These are phyloP conservation scores for Antennarius maculatus DNA, from an alignment of 2,797 vertebrate species.

Conservation along the genomic window DNA sequence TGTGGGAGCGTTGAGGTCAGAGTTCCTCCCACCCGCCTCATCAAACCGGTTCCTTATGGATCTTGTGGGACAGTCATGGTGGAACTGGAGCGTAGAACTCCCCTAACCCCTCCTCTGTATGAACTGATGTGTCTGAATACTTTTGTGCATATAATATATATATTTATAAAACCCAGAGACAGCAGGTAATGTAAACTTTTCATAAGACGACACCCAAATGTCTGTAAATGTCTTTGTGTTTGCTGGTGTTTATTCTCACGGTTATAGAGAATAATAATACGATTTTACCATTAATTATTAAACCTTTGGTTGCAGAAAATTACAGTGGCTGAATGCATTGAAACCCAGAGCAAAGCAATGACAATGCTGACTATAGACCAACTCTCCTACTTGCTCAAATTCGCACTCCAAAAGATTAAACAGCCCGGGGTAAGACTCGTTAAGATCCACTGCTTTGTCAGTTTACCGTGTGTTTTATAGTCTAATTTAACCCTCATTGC, in stretches of 20 bases:
- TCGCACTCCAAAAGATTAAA: constrained; percentile 99
- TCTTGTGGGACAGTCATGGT: too few species aligned
- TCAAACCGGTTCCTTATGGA: too few species aligned
- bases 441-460: not conserved
- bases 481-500: not conserved
- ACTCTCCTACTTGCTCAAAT: constrained; percentile 98
- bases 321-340: constrained; percentile 98
- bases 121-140: too few species aligned
- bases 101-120: too few species aligned
- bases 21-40: too few species aligned
- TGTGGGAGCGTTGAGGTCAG: too few species aligned
- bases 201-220: not conserved
- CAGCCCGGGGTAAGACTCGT: constrained; percentile 93
- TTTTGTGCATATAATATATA: too few species aligned
- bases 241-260: constrained; percentile 9
- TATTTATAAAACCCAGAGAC: constrained; percentile 2
- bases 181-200: constrained; percentile 7
- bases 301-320: constrained; percentile 88
- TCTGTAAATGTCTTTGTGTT: not conserved
- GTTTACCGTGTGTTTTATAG: not conserved
- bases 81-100: too few species aligned
- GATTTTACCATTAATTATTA: constrained; percentile 12
- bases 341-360: constrained; percentile 99
- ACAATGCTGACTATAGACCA: constrained; percentile 97
- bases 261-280: not conserved